Evolutionary conservation across 2,888 invertebrate species (phyloP), one percentile per base, ranked within the genome.

Genomic region (Tipula helvola): DNA sequence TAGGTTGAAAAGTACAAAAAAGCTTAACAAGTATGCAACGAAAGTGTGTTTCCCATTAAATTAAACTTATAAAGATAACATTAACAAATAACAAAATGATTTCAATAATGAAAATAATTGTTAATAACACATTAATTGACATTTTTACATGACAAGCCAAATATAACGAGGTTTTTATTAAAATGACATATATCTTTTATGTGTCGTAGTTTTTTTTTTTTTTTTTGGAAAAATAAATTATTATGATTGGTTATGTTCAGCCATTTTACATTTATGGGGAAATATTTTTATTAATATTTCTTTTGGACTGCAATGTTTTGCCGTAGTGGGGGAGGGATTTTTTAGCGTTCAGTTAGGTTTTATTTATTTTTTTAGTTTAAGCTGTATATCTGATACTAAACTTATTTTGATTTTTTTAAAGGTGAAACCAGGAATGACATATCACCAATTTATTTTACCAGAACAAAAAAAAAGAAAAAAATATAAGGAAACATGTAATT

Each of bases 391-490:
- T 52, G n/a, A 52, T 52, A 44, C 12, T 52, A 10, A 44, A 10
- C 10, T 44, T 71, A 28, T 71, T 71, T 71, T 71, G 10, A 71
- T 71, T 71, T 71, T 71, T 71, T 71, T 71, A 71, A 71, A 71
- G 71, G 71, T 71, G 71, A 71, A 71, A 71, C 71, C 71, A 71
- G 71, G 71, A 71, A 71, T 71, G 71, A 71, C 71, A 71, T 71
- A 71, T 71, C 71, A 71, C 71, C 71, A 71, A 71, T 12, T 28
- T 28, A 71, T 71, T 71, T 71, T 71, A 71, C 71, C 71, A 71
- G 71, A 71, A 28, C 71, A 71, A 71, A 71, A 28, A 71, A 71
- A 71, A 71, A 71, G 71, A 71, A 71, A 71, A 71, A 71, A 71
- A 71, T 71, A 71, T 71, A 71, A 71, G 71, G 10, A 71, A 18